These are phyloP conservation scores for Campoletis raptor DNA, from an alignment of 2,888 invertebrate species.

Conservation along the genomic window DNA sequence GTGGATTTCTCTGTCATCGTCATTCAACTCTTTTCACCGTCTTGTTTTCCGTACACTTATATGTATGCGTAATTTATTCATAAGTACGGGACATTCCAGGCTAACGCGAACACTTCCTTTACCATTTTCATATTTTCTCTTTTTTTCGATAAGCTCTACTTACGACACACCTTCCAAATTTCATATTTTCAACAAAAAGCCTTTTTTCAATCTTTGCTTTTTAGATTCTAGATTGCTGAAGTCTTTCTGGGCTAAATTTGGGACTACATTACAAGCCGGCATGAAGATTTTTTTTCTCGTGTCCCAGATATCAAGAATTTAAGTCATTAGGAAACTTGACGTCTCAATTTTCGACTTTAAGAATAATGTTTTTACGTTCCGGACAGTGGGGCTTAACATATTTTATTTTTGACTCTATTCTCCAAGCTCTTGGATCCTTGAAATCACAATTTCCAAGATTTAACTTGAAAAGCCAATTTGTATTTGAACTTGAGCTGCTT, in stretches of 20 bases:
- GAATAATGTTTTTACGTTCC: background rate
- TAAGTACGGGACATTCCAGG: constrained; percentile 22
- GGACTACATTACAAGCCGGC: background rate
- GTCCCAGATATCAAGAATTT: background rate
- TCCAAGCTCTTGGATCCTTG: background rate
- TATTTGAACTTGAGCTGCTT: background rate
- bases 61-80: background rate
- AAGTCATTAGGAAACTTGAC: background rate
- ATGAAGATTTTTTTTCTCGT: background rate
- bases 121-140: background rate
- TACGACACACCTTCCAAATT: background rate
- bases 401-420: background rate
- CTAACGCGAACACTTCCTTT: background rate
- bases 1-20: constrained; percentile 56
- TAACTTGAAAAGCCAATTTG: background rate
- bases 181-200: background rate
- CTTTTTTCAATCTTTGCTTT: background rate
- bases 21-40: constrained; percentile 41
- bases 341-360: background rate
- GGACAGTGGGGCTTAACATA: background rate
- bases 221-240: background rate
- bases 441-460: background rate
- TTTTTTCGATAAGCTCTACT: background rate
- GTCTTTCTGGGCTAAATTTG: background rate
- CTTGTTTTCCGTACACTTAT: constrained; percentile 6